Evolutionary conservation across 2,113 vertebrate genomes (phyloP), one percentile per base, ranked within the genome.

Genomic region (Rana temporaria): DNA sequence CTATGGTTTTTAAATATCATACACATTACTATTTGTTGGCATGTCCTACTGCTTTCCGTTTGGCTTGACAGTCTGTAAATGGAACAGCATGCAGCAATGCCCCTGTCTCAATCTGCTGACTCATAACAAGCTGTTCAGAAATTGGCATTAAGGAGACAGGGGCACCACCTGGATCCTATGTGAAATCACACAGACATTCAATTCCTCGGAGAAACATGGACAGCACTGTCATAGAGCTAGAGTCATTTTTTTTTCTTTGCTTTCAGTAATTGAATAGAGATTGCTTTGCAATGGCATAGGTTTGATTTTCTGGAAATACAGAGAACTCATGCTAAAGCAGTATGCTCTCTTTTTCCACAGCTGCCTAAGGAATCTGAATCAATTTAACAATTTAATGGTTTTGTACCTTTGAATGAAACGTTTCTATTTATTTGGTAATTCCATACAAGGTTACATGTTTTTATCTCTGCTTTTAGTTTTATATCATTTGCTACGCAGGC

Each of bases 141-240:
- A 68, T 75, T 82, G 81, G 81, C 81, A 82, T 75, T 82, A 82
- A 76, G 71, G 64, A 67, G 72, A 82, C 81, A 82, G 72, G 81
- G 81, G 71, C 81, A 82, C 71, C 81, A 82, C 81, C 81, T 82
- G 81, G 81, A 76, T 75, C 53, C 81, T 82, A 67, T 82, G 81
- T 82, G 71, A 60, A 82, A 82, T 82, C 81, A 48, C 71, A 82
- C 53, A 76, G 64, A 82, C 73, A 82, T 82, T 76, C 62, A 76
- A 76, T 82, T 26, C 81, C 72, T 60, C 30, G 0, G 71, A 82
- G 81, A 68, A 48, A 76, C 81, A 68, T 57, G 72, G 71, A 60
- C 72, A 67, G 32, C 22, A 57, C 81, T 75, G 63, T 76, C 81
- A 82, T 74, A 73, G 57, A 74, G 19, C 52, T 74, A 71, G 4